A percentile compares a stretch with the other conserved stretches of the same genome.
phyloP scores from a whole-genome alignment of 2,888 invertebrate species.

The Stenotaenia linearis region DNA sequence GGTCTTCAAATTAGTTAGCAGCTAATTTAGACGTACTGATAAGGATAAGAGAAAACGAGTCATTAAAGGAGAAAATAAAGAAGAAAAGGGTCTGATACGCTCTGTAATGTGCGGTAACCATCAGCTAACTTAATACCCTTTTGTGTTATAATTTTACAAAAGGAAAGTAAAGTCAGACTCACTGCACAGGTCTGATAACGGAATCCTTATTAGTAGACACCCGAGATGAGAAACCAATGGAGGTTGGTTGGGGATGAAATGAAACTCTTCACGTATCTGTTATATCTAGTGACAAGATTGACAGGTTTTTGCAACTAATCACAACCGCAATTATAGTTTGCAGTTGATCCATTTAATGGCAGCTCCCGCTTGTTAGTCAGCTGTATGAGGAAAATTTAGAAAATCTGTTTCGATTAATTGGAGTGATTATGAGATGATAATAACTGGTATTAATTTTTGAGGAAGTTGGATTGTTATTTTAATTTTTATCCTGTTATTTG shows the following conservation, averaged over 20 bases:
- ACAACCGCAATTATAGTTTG: not conserved
- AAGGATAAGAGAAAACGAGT: not conserved
- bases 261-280: not conserved
- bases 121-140: not conserved
- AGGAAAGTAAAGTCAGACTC: not conserved
- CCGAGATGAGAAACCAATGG: not conserved
- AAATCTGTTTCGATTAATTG: no score
- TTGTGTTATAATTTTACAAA: slow-evolving; percentile 3
- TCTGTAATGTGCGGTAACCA: not conserved
- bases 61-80: not conserved
- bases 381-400: no score
- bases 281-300: not conserved
- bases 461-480: no score
- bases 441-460: no score
- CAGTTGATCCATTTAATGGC: no score
- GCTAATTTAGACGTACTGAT: not conserved
- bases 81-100: not conserved
- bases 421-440: no score
- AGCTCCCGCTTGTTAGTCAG: no score
- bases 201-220: slow-evolving; percentile 15
- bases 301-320: not conserved
- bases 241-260: not conserved
- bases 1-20: not conserved
- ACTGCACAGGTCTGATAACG: not conserved
- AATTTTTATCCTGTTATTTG: no score